Base-by-base conservation (phyloP, 1,140 invertebrate genomes). In the Zophobas morio region DNA sequence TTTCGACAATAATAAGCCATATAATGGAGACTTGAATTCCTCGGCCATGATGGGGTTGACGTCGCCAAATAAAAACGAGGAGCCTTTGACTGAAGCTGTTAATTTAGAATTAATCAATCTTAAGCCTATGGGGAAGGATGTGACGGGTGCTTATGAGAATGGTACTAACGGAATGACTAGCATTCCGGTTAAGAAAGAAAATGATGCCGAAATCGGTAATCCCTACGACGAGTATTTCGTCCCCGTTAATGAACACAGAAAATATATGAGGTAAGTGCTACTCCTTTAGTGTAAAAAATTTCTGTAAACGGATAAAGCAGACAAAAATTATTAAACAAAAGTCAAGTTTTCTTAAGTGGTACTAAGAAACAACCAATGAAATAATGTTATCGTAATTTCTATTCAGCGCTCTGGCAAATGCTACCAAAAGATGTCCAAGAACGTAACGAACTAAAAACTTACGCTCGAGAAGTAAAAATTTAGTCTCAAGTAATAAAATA, bases 151-250 rank as follows among this genome's bases (percentile, higher is more conserved):
- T 4, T 83, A 85, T 49, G 82, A 85, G 56, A 87, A 86, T 49
- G 86, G 85, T 2, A 76, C 82, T 2, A 88, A 88, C 70, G 83
- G 82, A 37, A 79, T 84, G 2, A 84, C 75, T 56, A 82, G 77
- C 32, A 87, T 88, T 51, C 87, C 87, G 1, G 84, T 90, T 70
- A 93, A 93, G 83, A 91, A 90, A 77, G 93, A 94, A 78, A 91
- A 92, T 33, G 92, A 93, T 81, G 90, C 93, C 20, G 92, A 94
- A 70, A 91, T 93, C 83, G 88, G 90, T 34, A 93, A 93, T 86
- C 91, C 92, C 32, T 94, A 94, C 84, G 93, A 95, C 78, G 93
- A 95, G 81, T 95, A 95, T 85, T 95, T 95, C 85, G 93, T 95
- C 70, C 93, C 94, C 42, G 94, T 95, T 49, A 95, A 95, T 84